These are phyloP conservation scores for Hippocampus comes DNA, from an alignment of 2,113 vertebrate species.

Conservation along the genomic window DNA sequence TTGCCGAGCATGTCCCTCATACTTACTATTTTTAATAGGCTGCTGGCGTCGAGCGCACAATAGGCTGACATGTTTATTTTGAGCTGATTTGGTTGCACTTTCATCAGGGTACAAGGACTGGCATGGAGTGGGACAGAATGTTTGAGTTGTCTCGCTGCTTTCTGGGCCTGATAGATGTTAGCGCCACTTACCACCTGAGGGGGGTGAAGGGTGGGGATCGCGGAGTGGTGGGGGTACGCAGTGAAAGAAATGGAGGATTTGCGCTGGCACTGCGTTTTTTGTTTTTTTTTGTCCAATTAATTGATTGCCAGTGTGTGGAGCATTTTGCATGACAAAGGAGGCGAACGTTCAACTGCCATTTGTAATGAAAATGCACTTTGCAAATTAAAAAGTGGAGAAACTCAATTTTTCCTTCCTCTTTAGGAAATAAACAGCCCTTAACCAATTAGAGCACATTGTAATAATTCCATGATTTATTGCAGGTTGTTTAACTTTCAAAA, in stretches of 20 bases:
- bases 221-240: conserved; percentile 54
- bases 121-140: conserved; percentile 67
- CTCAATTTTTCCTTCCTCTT: conserved; percentile 95
- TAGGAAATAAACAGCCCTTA: conserved; percentile 99
- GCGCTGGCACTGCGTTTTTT: conserved; percentile 88
- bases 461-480: conserved; percentile 99
- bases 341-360: conserved; percentile 99
- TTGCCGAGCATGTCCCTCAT: conserved; percentile 68
- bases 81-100: conserved; percentile 52
- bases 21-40: conserved; percentile 79
- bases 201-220: conserved; percentile 35
- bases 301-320: conserved; percentile 96
- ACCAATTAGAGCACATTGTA: conserved; percentile 99
- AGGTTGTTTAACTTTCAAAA: conserved; percentile 99
- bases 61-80: conserved; percentile 66
- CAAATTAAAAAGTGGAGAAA: conserved; percentile 99
- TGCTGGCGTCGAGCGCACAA: conserved; percentile 72
- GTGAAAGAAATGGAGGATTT: conserved; percentile 87
- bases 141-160: conserved; percentile 74
- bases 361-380: conserved; percentile 99
- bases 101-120: conserved; percentile 59
- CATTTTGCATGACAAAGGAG: conserved; percentile 99
- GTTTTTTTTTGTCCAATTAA: conserved; percentile 92
- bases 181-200: conserved; percentile 53
- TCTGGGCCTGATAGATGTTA: conserved; percentile 80